These are phyloP conservation scores for Dromiciops gliroides DNA, from an alignment of 2,113 vertebrate species.

Conservation along the genomic window DNA sequence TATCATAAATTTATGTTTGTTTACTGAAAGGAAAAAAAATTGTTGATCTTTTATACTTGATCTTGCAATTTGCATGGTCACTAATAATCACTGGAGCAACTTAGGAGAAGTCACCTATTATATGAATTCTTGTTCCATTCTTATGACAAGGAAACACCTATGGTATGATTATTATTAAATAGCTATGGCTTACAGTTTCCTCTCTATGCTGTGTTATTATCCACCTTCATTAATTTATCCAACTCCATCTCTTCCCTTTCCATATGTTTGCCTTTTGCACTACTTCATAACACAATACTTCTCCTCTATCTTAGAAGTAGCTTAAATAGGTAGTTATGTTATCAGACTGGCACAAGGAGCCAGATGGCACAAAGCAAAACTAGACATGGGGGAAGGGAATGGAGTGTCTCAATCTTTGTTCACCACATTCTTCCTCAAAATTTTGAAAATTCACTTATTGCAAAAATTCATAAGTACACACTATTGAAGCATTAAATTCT, in stretches of 20 bases:
- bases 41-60: not conserved
- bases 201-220: not conserved
- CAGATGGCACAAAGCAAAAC: not conserved
- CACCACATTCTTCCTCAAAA: conserved; percentile 41
- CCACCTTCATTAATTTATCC: not conserved
- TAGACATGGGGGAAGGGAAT: not conserved
- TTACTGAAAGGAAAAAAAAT: not conserved
- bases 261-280: not conserved
- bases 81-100: not conserved
- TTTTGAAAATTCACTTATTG: conserved; percentile 26
- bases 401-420: not conserved
- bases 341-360: not conserved
- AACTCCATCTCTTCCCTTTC: not conserved
- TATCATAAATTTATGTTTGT: conserved; percentile 34
- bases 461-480: conserved; percentile 16
- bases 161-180: not conserved
- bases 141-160: not conserved
- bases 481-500: conserved; percentile 11
- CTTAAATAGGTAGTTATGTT: not conserved
- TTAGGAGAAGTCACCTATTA: not conserved
- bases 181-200: not conserved
- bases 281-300: not conserved
- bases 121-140: not conserved
- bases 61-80: not conserved
- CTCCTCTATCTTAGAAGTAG: not conserved